Evolutionary conservation across 2,888 invertebrate genomes (phyloP).

Genomic region (Coleophora deauratella): DNA sequence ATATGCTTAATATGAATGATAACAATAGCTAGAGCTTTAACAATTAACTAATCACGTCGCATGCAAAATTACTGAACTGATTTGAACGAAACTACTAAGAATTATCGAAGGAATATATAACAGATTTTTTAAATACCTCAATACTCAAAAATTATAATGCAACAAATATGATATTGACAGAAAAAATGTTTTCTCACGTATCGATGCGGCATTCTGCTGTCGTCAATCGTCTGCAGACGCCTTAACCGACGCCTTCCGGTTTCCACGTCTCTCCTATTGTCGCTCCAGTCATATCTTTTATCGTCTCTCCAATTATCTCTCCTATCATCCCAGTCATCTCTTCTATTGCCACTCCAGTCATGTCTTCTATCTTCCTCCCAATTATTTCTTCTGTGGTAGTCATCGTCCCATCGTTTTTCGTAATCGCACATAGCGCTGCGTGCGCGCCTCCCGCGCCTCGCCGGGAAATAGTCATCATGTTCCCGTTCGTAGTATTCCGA

Average conservation of each 20-base stretch:
- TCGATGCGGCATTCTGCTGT: conserved; percentile 27
- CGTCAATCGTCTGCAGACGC: conserved; percentile 49
- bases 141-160: background rate
- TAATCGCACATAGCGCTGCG: conserved; percentile 48
- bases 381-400: conserved; percentile 10
- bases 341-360: conserved; percentile 20
- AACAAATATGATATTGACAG: background rate
- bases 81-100: background rate
- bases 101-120: no score
- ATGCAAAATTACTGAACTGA: no score
- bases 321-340: conserved; percentile 13
- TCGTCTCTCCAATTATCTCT: no score
- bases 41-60: no score
- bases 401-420: conserved; percentile 36
- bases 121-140: no score
- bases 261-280: conserved; percentile 23
- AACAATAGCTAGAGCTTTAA: no score
- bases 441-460: conserved; percentile 43
- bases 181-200: conserved; percentile 9
- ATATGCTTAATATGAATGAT: no score
- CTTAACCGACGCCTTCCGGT: conserved; percentile 32
- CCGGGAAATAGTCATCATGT: conserved; percentile 29
- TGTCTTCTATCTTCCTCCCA: no score
- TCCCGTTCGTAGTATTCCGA: conserved; percentile 52
- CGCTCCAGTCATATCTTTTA: no score